Evolutionary conservation across 2,113 vertebrate species (phyloP), one percentile per base, ranked within the genome.

Genomic region (Pollachius pollachius): DNA sequence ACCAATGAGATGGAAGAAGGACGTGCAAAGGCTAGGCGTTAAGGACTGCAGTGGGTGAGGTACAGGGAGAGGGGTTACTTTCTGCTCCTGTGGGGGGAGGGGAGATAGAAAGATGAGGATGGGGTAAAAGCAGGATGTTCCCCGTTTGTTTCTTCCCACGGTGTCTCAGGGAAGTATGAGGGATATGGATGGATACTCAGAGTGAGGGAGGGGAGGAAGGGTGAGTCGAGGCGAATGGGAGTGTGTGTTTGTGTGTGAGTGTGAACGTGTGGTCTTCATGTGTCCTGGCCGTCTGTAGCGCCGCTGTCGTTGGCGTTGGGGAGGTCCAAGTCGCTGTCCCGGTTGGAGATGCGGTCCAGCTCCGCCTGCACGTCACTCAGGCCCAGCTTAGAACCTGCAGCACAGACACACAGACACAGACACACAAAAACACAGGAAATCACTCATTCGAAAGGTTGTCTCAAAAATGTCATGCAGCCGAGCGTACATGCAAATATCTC

Each of bases 351-450:
- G 90, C 96, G 96, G 89, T 99, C 97, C 82, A 98, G 84, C 87
- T 99, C 97, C 13, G 96, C 97, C 68, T 99, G 97, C 87, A 99
- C 96, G 17, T 99, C 97, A 52, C 96, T 96, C 87, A 98, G 91
- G 78, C 96, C 96, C 84, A 96, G 91, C 81, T 98, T 99, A 61
- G 96, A 97, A 86, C 96, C 97, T 98, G 86, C 11, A 72, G n/a
- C 21, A 11, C 18, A 48, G 6, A 48, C 41, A 48, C 41, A 48
- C 41, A 48, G 5, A 13, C 8, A 30, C 30, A 30, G 4, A 30
- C 2, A 30, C 27, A 27, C 27, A 27, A 2, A 27, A 2, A 27
- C 30, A 30, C 30, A 30, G 21, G 37, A 41, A 7, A 41, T 41
- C 12, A 48, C 41, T 48, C 0, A 48, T 48, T 48, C 9, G 41